Evolutionary conservation across 2,888 invertebrate species (phyloP), one percentile per base, ranked within the genome.

Genomic region (Drosophila maculinotata): DNA sequence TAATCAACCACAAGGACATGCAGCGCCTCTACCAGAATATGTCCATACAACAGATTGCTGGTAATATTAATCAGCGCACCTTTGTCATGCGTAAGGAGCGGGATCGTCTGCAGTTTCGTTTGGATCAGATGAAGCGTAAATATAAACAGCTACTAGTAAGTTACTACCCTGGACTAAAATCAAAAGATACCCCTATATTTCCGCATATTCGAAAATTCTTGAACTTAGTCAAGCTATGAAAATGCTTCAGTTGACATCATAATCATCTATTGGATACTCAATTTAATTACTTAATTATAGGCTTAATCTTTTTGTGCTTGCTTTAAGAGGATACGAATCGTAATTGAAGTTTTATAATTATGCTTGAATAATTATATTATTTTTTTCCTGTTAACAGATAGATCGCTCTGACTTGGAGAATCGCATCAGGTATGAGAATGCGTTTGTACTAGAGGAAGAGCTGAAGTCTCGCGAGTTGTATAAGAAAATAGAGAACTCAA

Each of bases 1-100:
- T 92, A 3, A 87, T 88, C 20, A 82, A 89, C 47, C 89, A 89
- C 62, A 89, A 81, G 65, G 90, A 89, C 17, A 85, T 91, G 85
- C 90, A 90, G 64, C 79, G 90, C 0, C 60, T 91, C 5, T 92
- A 90, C 49, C 83, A 89, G 38, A 82, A 76, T 12, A 90, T 91
- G 90, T 90, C 91, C 12, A 76, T 89, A 2, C 75, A 90, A 39
- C 28, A 88, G 59, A 85, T 91, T 9, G 83, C 80, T 6, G 91
- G 91, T 17, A 90, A 90, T 23, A 90, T 92, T 6, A 89, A 90
- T 75, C 90, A 91, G 48, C 85, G 89, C 1, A 91, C 91, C 2
- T 92, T 92, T 82, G 78, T 88, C 1, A 69, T 90, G 77, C 86
- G 91, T 4, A 92, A 91, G 60, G 91, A 91, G 58, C 78, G 86